Base-by-base conservation (phyloP, 2,113 vertebrate species). In the Rhagologus leucostigma region DNA sequence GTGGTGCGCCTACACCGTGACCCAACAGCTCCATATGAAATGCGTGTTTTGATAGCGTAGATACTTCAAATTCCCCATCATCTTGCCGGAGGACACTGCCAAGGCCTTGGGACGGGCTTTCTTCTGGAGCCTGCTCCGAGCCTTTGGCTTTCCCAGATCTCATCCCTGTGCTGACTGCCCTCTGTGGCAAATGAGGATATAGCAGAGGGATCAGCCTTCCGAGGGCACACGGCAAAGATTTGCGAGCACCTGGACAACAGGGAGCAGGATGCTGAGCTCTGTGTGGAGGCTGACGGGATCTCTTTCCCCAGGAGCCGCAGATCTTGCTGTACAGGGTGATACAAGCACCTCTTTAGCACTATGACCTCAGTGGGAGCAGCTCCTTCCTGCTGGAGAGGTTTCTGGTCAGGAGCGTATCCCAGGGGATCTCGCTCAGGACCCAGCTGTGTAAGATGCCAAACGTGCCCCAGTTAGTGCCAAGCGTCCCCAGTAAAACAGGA, bases 211-310 rank as follows among this genome's bases (percentile, higher is more conserved):
- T 63, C 76, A 87, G 63, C n/a, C 90, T 74, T n/a, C 7, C 1
- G 0, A 18, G 4, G 3, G 53, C 16, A 12, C 33, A 9, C 59
- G 6, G 33, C 42, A 62, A 17, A 62, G 42, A 62, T 3, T 15
- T 18, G 5, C 13, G 4, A 6, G 68, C 5, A 4, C 19, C 18
- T 6, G 27, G 44, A 14, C 3, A 23, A 11, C 2, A 13, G n/a
- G 19, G 20, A 70, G 57, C 85, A 23, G 37, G 26, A 35, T 35
- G 7, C 24, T 3, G 49, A 68, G 42, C 37, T 50, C 49, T 16
- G 26, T 16, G 60, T 12, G 17, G 60, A 44, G 35, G 12, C 42
- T 55, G 15, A 50, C 0, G 6, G 19, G 21, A 39, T 11, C 57
- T 29, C 50, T 16, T n/a, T 12, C 42, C 16, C 6, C 2, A 39